phyloP scores from a whole-genome alignment of 2,888 invertebrate species.

The Ichneumoninae sp. region DNA sequence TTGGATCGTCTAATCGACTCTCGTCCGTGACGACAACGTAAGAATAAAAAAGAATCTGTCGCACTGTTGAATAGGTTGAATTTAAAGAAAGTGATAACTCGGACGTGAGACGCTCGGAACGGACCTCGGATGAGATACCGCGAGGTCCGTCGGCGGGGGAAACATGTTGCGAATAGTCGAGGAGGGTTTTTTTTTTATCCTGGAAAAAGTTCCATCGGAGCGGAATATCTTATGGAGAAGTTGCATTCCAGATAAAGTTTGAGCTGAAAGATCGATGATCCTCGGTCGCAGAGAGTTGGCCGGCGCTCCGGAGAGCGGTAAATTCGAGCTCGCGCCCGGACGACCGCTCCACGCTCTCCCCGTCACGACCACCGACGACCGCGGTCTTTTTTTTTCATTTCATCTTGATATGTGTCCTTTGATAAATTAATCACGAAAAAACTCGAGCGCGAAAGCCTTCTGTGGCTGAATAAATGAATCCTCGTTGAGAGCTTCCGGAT shows the following conservation, averaged over 20 bases:
- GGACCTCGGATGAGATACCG: not conserved
- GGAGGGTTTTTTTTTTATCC: not conserved
- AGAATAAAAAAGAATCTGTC: not conserved
- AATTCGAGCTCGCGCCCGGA: conserved; percentile 9
- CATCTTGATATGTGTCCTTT: conserved; percentile 10
- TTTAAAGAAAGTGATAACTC: not conserved
- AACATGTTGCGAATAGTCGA: conserved; percentile 6
- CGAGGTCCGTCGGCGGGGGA: not conserved
- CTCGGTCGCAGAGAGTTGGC: not conserved
- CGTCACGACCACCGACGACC: not conserved
- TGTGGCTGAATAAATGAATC: conserved; percentile 4
- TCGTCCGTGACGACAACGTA: not conserved
- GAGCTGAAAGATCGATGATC: conserved; percentile 26
- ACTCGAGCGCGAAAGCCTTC: not conserved
- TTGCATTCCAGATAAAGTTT: conserved; percentile 4
- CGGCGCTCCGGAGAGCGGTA: conserved; percentile 12
- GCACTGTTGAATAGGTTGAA: not conserved
- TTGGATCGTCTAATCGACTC: not conserved
- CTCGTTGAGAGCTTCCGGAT: not conserved
- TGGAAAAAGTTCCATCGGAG: not conserved
- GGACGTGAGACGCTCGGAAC: not conserved
- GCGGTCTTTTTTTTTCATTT: not conserved
- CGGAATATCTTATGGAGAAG: not conserved
- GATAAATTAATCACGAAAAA: conserved; percentile 26
- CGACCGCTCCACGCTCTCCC: not conserved